phyloP scores from a whole-genome alignment of 2,888 invertebrate genomes.

The Synanthedon vespiformis region DNA sequence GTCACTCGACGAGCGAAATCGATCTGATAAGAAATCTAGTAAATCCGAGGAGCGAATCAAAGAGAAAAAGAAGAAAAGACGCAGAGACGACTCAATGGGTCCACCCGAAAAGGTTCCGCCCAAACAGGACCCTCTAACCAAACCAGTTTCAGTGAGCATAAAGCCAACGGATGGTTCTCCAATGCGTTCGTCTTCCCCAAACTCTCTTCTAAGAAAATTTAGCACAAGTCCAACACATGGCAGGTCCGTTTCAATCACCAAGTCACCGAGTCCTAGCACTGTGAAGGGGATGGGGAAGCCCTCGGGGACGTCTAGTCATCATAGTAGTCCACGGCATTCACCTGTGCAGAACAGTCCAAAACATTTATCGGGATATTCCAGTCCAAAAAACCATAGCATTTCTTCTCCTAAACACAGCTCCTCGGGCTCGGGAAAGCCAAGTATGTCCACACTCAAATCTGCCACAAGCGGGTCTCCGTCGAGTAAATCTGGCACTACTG shows the following conservation, averaged over 20 bases:
- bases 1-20: slow-evolving; percentile 52
- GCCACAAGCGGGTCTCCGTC: slow-evolving; percentile 78
- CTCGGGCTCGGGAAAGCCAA: slow-evolving; percentile 84
- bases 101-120: slow-evolving; percentile 85
- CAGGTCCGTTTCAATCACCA: slow-evolving; percentile 73
- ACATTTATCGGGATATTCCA: slow-evolving; percentile 77
- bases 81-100: slow-evolving; percentile 83
- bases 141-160: slow-evolving; percentile 80
- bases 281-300: slow-evolving; percentile 55
- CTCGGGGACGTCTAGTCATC: slow-evolving; percentile 64
- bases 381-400: slow-evolving; percentile 83
- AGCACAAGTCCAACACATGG: slow-evolving; percentile 79
- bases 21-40: slow-evolving; percentile 60
- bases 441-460: slow-evolving; percentile 88
- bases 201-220: slow-evolving; percentile 76
- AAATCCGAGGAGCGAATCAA: slow-evolving; percentile 55
- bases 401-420: slow-evolving; percentile 84
- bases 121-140: slow-evolving; percentile 78
- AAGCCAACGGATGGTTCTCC: slow-evolving; percentile 76
- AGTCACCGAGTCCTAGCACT: slow-evolving; percentile 67
- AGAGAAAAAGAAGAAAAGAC: slow-evolving; percentile 81
- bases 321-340: slow-evolving; percentile 80
- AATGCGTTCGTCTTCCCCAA: slow-evolving; percentile 75
- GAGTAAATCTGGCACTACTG: slow-evolving; percentile 69
- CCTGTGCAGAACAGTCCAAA: slow-evolving; percentile 83